phyloP scores from a whole-genome alignment of 2,888 invertebrate genomes.

The Brenthis daphne region DNA sequence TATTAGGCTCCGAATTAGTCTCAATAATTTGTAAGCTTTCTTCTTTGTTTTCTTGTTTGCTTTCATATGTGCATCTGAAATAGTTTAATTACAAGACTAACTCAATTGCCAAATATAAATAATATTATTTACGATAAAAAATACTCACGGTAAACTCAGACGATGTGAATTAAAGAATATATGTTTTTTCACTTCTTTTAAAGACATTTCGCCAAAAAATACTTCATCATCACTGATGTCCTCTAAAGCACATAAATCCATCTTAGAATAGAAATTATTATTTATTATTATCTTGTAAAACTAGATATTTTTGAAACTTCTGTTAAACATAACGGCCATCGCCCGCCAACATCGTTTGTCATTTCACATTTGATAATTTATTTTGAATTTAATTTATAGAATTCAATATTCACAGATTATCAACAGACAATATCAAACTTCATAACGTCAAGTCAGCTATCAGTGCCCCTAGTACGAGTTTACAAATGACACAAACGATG shows the following conservation, averaged over 20 bases:
- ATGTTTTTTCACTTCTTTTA: slow-evolving; percentile 60
- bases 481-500: no score
- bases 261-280: slow-evolving; percentile 2
- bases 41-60: slow-evolving; percentile 39
- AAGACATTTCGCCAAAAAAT: slow-evolving; percentile 58
- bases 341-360: no score
- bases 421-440: no score
- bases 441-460: no score
- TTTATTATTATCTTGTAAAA: background rate
- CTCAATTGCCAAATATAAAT: background rate
- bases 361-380: no score
- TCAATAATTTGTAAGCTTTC: slow-evolving; percentile 60
- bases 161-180: slow-evolving; percentile 47
- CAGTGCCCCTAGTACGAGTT: no score
- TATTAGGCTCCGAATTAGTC: slow-evolving; percentile 62
- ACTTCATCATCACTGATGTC: slow-evolving; percentile 57
- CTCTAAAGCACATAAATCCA: slow-evolving; percentile 11
- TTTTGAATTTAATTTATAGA: no score
- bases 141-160: slow-evolving; percentile 51
- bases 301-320: background rate
- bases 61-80: background rate
- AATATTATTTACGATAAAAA: background rate
- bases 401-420: no score
- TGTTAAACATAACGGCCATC: no score
- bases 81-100: no score